Base-by-base conservation (phyloP, 2,888 invertebrate species). In the Nycteola revayana region DNA sequence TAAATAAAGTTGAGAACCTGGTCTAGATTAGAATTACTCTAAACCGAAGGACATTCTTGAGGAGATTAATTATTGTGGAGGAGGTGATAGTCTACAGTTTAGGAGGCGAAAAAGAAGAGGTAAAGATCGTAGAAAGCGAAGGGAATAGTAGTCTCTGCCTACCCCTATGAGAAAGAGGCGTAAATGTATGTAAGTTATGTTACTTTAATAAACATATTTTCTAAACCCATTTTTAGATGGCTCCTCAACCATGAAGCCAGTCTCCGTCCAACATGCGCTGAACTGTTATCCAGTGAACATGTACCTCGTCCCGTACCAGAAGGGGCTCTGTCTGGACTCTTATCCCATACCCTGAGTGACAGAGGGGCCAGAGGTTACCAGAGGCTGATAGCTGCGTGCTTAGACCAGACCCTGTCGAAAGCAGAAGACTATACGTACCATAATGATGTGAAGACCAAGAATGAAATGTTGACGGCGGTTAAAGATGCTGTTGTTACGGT, bases 261-360 rank as follows among this genome's bases (percentile, higher is more conserved):
- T 18, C 85, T 92, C 49, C 90, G 98, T 2, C 98, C 98, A 0
- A 94, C 96, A 0, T 94, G 97, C 3, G 92, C 93, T 23, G 96
- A 98, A 67, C 86, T 98, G 1, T 83, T 98, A 0, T 90, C 93
- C 18, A 96, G 96, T 0, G 93, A 94, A 38, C 91, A 94, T 53
- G 90, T 98, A 1, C 98, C 98, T 0, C 94, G 97, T 0, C 94
- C 95, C 0, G 90, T 97, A n/a, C 96, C 96, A 60, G 96, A 97
- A 50, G 93, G 94, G 0, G 94, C 96, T 44, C 75, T 98, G 1
- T 93, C 95, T 31, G 96, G 96, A 51, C 92, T 96, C 65, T 86
- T 98, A 7, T 90, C 94, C 0, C 94, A 95, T 52, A 95, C 96
- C 0, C 86, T 98, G 1, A 92, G 92, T 7, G 95, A 96, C 67